Conservation (phyloP, 2,113 vertebrate genomes). For the Crocuta crocuta region DNA sequence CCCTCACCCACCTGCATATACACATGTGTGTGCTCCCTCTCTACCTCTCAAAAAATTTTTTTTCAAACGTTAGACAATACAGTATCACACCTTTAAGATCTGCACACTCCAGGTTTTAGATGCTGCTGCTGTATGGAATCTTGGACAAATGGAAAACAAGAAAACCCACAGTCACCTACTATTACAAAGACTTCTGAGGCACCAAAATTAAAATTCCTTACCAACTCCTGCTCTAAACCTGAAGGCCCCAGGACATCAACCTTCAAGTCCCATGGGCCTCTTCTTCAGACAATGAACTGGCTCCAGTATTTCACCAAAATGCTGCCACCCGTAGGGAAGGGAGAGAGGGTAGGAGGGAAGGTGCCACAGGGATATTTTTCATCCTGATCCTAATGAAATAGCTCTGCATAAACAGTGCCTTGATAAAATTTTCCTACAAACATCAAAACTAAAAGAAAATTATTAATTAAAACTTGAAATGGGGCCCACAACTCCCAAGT, state of each 20-base stretch:
- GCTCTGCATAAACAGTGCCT: background rate
- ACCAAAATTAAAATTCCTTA: background rate
- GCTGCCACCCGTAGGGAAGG: background rate
- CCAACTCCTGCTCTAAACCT: background rate
- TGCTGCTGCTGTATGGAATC: background rate
- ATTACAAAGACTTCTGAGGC: background rate
- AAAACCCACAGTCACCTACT: background rate
- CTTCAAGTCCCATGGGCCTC: background rate
- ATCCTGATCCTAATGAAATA: conserved; percentile 8
- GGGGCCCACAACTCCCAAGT: background rate
- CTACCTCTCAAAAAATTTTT: no score
- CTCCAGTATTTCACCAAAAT: background rate
- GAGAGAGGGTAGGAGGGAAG: background rate
- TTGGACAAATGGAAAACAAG: background rate
- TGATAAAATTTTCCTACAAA: background rate
- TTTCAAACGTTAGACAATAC: background rate
- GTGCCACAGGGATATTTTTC: background rate
- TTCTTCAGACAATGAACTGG: background rate
- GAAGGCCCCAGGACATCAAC: background rate
- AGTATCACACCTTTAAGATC: background rate
- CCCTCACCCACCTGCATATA: no score
- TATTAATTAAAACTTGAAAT: conserved; percentile 1
- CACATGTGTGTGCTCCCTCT: no score
- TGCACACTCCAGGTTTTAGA: background rate
- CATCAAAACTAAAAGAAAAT: conserved; percentile 1